Percentiles rank a stretch among this genome's conserved stretches.
phyloP scores from a whole-genome alignment of 2,113 vertebrate genomes.

The Boleophthalmus pectinirostris region DNA sequence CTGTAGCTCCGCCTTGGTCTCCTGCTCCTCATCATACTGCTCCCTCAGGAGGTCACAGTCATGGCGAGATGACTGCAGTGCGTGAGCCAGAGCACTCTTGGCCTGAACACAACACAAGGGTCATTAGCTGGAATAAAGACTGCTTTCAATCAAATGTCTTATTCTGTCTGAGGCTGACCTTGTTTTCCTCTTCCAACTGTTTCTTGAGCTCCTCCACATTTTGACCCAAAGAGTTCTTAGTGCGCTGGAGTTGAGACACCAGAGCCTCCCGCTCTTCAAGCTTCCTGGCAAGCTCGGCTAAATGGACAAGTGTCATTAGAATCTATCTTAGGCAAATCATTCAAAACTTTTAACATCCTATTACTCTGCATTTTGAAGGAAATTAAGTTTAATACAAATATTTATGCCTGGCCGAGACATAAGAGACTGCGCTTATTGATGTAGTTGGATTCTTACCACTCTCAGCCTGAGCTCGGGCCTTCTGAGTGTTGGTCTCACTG shows the following conservation, averaged over 20 bases:
- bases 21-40: constrained; percentile 91
- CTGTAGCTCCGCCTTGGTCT: constrained; percentile 88
- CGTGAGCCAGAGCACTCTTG: constrained; percentile 86
- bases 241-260: constrained; percentile 87
- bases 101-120: constrained; percentile 68
- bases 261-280: constrained; percentile 89
- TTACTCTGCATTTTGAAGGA: not conserved
- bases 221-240: constrained; percentile 85
- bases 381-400: not conserved
- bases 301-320: not conserved
- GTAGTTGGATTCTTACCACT: constrained; percentile 69
- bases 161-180: constrained; percentile 71
- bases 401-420: not conserved
- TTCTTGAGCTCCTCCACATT: constrained; percentile 88
- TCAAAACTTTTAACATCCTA: not conserved
- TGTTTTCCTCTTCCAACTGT: constrained; percentile 92
- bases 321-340: not conserved
- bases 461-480: constrained; percentile 85
- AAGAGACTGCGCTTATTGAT: not conserved
- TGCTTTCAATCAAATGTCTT: not conserved
- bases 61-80: constrained; percentile 86
- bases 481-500: constrained; percentile 77
- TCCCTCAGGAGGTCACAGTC: constrained; percentile 92
- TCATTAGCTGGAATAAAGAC: not conserved
- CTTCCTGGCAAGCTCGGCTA: constrained; percentile 86